Evolutionary conservation across 2,888 invertebrate genomes (phyloP), one percentile per base, ranked within the genome.

Genomic region (Dasypolia templi): DNA sequence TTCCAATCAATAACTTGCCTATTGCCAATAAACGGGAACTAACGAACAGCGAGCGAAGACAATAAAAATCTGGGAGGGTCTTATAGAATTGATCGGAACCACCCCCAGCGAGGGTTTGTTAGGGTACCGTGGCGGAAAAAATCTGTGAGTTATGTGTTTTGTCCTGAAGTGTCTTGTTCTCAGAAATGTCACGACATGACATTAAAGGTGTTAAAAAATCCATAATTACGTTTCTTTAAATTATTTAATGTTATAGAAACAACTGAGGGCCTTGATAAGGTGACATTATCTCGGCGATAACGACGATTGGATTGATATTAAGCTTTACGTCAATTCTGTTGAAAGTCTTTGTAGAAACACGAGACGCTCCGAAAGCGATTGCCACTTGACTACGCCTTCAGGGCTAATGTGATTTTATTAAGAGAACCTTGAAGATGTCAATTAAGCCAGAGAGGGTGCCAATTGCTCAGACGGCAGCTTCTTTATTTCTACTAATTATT

Each of bases 21-120:
- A 82, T 83, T 66, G 69, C 67, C 87, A 74, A 87, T 86, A 86
- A 86, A 86, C 80, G 81, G 39, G 84, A 82, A 81, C 84, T 87
- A 87, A 87, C 87, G 85, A 87, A 86, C 79, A 85, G 80, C 79
- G 81, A 85, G 72, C 62, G 75, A 81, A 86, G 84, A 83, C 82
- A 87, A 88, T 90, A 90, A 90, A 88, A 88, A 83, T 81, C 74
- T 72, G 77, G 80, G 75, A 64, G 80, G 86, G 87, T 75, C 86
- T 85, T 85, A 89, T 88, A 87, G 89, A 90, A 87, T 87, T 88
- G 88, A 89, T 89, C 84, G 75, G 77, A 62, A 42, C 69, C 83
- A 71, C 78, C 84, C 83, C 56, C 62, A 17, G 65, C 65, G 73
- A 59, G 63, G 68, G 67, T 44, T 75, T 49, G 26, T 67, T 66